These are phyloP conservation scores for Lonchura striata DNA, from an alignment of 2,113 vertebrate genomes.

Conservation along the genomic window DNA sequence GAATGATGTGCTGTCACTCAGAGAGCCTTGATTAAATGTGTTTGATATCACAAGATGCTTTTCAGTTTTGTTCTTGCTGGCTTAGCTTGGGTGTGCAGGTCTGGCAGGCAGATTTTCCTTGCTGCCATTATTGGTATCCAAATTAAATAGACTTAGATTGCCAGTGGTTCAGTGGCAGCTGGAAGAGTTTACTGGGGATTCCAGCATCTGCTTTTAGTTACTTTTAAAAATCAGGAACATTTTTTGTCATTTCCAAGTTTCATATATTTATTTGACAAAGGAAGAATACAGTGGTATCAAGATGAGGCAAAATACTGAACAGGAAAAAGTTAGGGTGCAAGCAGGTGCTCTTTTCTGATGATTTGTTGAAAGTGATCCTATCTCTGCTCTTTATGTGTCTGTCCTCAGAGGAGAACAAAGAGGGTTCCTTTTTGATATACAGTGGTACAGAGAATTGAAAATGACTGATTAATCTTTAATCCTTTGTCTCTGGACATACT, in stretches of 20 bases:
- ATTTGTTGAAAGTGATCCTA: constrained; percentile 38
- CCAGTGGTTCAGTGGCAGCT: constrained; percentile 73
- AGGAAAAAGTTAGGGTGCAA: neutral
- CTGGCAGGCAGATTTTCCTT: constrained; percentile 64
- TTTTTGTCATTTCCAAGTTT: constrained; percentile 52
- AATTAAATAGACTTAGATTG: constrained; percentile 69
- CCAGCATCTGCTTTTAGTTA: constrained; percentile 71
- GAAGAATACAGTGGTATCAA: neutral
- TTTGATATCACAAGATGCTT: constrained; percentile 14
- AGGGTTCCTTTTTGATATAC: constrained; percentile 26
- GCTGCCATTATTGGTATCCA: constrained; percentile 63
- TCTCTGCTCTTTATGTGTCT: constrained; percentile 27
- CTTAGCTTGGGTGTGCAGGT: constrained; percentile 21
- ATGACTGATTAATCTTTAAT: constrained; percentile 60
- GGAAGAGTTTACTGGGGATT: constrained; percentile 66
- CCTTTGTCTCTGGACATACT: neutral
- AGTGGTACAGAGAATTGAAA: constrained; percentile 27
- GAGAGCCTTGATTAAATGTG: neutral
- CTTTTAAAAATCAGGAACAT: constrained; percentile 64
- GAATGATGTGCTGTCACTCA: neutral
- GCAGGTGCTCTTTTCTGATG: constrained; percentile 16
- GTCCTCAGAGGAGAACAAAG: constrained; percentile 30
- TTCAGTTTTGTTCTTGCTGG: constrained; percentile 22
- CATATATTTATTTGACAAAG: constrained; percentile 27
- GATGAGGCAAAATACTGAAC: neutral